Percentiles rank a stretch among this genome's conserved stretches.
phyloP scores from a whole-genome alignment of 53 echinoderm and acorn worm genomes.

The Arbacia lixula region DNA sequence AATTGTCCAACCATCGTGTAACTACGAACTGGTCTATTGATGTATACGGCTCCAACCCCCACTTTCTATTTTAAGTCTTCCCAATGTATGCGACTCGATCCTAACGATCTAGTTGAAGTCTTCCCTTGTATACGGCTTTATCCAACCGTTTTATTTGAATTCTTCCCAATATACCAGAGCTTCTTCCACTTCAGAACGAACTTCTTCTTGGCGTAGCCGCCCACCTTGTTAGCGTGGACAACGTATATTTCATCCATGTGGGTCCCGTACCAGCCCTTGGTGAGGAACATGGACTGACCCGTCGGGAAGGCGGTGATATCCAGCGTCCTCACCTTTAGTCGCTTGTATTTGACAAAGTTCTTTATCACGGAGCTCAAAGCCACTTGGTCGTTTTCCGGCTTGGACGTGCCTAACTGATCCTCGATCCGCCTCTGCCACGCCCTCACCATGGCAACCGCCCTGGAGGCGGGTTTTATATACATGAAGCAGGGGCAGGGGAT shows the following conservation, averaged over 20 bases:
- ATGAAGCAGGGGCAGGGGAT: slow-evolving; percentile 61
- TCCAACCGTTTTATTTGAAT: not conserved
- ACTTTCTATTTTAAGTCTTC: too few species aligned
- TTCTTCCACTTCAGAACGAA: slow-evolving; percentile 41
- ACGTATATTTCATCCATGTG: slow-evolving; percentile 49
- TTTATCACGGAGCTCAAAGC: slow-evolving; percentile 38
- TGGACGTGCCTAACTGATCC: not conserved
- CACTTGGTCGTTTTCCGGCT: slow-evolving; percentile 55
- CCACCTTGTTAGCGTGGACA: slow-evolving; percentile 57
- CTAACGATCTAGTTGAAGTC: too few species aligned
- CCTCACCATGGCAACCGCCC: slow-evolving; percentile 41
- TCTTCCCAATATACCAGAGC: slow-evolving; percentile 18
- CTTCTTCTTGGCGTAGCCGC: slow-evolving; percentile 46
- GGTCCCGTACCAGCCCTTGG: slow-evolving; percentile 22
- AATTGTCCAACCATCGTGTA: too few species aligned
- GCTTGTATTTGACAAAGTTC: slow-evolving; percentile 19
- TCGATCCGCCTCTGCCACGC: slow-evolving; percentile 41
- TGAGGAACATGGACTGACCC: slow-evolving; percentile 52
- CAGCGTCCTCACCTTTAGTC: slow-evolving; percentile 25
- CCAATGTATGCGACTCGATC: too few species aligned
- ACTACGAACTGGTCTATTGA: too few species aligned
- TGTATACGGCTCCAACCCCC: too few species aligned
- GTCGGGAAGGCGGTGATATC: slow-evolving; percentile 49
- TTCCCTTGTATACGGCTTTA: not conserved
- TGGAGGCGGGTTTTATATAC: slow-evolving; percentile 34